A percentile compares a stretch with the other conserved stretches of the same genome.
phyloP scores from a whole-genome alignment of 2,888 invertebrate species.

The Chloroclystis v-ata region DNA sequence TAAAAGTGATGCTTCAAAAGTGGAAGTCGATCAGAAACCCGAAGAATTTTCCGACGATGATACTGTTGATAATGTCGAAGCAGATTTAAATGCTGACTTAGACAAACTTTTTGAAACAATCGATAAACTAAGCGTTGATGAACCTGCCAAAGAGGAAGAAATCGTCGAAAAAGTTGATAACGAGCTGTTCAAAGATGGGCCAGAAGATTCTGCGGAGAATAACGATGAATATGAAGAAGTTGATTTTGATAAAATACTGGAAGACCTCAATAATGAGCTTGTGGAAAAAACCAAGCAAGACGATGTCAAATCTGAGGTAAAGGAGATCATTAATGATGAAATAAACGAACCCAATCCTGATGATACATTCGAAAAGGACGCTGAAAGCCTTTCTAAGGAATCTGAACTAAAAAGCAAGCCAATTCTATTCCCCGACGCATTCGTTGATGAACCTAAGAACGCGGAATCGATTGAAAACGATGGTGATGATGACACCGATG shows the following conservation, averaged over 20 bases:
- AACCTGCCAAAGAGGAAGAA: constrained; percentile 22
- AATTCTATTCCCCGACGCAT: constrained; percentile 41
- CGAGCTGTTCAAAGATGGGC: constrained; percentile 9
- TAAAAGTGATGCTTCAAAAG: constrained; percentile 1
- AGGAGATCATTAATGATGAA: constrained; percentile 17
- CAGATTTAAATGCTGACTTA: constrained; percentile 51
- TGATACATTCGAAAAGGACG: constrained; percentile 20
- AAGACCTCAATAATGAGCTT: constrained; percentile 21
- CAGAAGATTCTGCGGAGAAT: constrained; percentile 22
- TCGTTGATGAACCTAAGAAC: constrained; percentile 31
- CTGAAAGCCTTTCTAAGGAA: constrained; percentile 9
- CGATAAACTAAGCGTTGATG: constrained; percentile 40
- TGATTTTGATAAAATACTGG: constrained; percentile 33
- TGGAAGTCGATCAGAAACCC: constrained; percentile 16
- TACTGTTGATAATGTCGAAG: constrained; percentile 40
- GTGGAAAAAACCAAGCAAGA: constrained; percentile 19
- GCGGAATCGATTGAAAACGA: constrained; percentile 16
- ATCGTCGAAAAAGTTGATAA: constrained; percentile 20
- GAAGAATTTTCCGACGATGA: constrained; percentile 34
- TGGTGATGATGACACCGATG: neutral
- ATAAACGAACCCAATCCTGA: constrained; percentile 25
- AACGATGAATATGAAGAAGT: constrained; percentile 25
- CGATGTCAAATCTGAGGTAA: constrained; percentile 6
- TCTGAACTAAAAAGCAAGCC: constrained; percentile 11
- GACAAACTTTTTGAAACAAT: constrained; percentile 47